Percentiles rank a stretch among this genome's conserved stretches.
Conservation (phyloP, 2,113 vertebrate species). For the Leptocoma aspasia region DNA sequence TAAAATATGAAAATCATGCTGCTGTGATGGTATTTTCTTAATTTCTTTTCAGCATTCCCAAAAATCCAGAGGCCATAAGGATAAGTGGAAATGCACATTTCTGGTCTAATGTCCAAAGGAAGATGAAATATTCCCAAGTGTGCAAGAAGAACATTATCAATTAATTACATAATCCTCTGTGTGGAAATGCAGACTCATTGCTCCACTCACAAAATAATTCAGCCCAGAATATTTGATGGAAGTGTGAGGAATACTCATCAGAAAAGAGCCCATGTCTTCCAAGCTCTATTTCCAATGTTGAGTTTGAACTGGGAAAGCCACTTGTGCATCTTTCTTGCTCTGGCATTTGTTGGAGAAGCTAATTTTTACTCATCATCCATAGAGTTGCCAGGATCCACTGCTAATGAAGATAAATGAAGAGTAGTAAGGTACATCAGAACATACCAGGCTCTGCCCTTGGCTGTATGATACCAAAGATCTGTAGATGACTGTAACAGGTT, state of each 20-base stretch:
- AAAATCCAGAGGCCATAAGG: not conserved
- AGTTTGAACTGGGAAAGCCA: not conserved
- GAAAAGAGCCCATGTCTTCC: not conserved
- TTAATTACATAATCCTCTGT: fast-evolving
- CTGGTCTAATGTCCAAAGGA: not conserved
- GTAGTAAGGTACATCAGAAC: not conserved
- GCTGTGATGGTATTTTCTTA: not conserved
- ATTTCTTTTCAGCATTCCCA: not conserved
- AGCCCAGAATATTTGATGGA: not conserved
- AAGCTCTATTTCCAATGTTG: not conserved
- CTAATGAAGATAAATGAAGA: not conserved
- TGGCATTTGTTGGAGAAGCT: not conserved
- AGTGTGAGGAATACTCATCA: not conserved
- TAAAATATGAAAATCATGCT: not conserved
- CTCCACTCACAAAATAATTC: not conserved
- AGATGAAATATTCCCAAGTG: not conserved
- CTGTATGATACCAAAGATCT: not conserved
- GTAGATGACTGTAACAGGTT: not conserved
- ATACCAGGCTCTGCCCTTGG: not conserved
- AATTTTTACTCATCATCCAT: not conserved
- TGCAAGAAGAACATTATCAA: not conserved
- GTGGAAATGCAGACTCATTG: not conserved
- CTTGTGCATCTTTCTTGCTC: not conserved
- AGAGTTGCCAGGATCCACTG: not conserved
- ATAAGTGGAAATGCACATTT: not conserved